phyloP scores from a whole-genome alignment of 1,140 invertebrate species.

The Drosophila orena region DNA sequence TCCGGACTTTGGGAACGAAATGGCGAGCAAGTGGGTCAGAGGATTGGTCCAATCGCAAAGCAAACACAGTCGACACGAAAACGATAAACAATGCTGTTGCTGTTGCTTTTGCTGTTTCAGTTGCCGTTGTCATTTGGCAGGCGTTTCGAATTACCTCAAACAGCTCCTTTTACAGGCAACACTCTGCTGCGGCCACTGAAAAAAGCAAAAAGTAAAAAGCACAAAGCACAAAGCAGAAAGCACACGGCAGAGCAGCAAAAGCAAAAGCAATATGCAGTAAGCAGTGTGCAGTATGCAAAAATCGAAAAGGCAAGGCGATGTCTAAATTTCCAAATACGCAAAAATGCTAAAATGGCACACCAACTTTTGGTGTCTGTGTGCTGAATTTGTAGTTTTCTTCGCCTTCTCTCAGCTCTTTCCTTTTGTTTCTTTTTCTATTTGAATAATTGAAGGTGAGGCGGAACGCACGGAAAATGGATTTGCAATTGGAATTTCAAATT shows the following conservation, averaged over 20 bases:
- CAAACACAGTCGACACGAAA: background rate
- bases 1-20: background rate
- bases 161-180: conserved; percentile 66
- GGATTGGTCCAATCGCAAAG: conserved; percentile 36
- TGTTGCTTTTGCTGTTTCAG: conserved; percentile 22
- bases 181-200: conserved; percentile 16
- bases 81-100: conserved; percentile 64
- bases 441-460: conserved; percentile 59
- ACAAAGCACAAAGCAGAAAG: conserved; percentile 35
- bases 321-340: conserved; percentile 77
- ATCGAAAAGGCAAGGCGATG: conserved; percentile 37
- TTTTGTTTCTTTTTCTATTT: conserved; percentile 18
- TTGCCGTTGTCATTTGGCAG: conserved; percentile 60
- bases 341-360: conserved; percentile 69
- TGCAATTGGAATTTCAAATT: conserved; percentile 40
- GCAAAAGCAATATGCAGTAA: conserved; percentile 40
- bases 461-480: conserved; percentile 44
- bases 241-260: conserved; percentile 8
- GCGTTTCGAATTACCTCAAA: conserved; percentile 66
- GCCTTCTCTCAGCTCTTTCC: background rate
- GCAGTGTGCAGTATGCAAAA: conserved; percentile 47
- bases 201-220: conserved; percentile 23
- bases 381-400: conserved; percentile 23
- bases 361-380: conserved; percentile 38
- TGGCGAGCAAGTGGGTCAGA: conserved; percentile 36